Evolutionary conservation across 2,888 invertebrate genomes (phyloP), one percentile per base, ranked within the genome.

Genomic region (Troides oblongomaculatus): DNA sequence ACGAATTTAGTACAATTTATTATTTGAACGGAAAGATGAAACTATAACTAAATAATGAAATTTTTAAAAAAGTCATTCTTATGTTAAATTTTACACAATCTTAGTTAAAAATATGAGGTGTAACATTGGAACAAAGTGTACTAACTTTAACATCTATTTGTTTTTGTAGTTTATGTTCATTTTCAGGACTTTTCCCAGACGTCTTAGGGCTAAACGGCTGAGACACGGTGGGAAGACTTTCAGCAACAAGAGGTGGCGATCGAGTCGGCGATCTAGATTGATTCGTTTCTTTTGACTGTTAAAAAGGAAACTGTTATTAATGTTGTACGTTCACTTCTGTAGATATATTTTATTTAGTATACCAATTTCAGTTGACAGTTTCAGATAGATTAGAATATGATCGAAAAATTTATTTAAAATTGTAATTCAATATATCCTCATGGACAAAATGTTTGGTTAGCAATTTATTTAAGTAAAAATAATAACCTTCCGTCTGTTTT

Each of bases 401-500:
- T 46, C 14, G 12, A 3, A 10, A 46, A 4, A 2, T 46, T 46
- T 46, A 17, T 14, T 12, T 39, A 39, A 4, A 46, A 46, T 46
- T 14, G 46, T 14, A 46, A 46, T 46, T 46, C 14, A 3, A 2
- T 14, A 46, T 12, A 12, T 46, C 5, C 39, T 17, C n/a, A n/a
- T n/a, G 8, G n/a, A 53, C 53, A n/a, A 46, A 46, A 46, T 14
- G 7, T n/a, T n/a, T 12, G 0, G 53, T 7, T 18, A 6, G 17
- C 7, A 10, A 12, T 58, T 10, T 23, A 58, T n/a, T 23, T 23
- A 7, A 23, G 23, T 14, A 23, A 25, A 21, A 58, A 56, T 30
- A 30, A 23, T 12, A 67, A 89, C 91, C 85, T 85, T 86, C 79
- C 78, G 81, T 72, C 82, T 81, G 66, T 76, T 88, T 57, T 92